A percentile compares a stretch with the other conserved stretches of the same genome.
phyloP scores from a whole-genome alignment of 2,113 vertebrate species.

The Saccopteryx leptura region DNA sequence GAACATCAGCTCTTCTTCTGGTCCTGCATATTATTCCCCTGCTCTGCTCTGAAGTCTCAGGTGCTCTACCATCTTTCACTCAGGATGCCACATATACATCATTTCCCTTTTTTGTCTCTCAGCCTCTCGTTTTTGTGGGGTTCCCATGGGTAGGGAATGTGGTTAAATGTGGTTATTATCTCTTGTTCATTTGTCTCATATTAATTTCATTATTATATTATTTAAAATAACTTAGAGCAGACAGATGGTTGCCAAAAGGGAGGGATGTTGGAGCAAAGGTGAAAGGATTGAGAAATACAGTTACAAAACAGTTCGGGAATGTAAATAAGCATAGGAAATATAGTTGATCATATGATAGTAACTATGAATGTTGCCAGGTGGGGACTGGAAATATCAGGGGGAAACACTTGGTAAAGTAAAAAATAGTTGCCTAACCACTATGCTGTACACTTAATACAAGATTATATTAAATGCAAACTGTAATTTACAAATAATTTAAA shows the following conservation, averaged over 20 bases:
- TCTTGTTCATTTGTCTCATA: not conserved
- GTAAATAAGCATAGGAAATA: not conserved
- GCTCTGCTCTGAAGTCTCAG: not conserved
- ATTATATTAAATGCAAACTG: not conserved
- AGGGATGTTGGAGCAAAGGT: not conserved
- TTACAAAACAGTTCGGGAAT: not conserved
- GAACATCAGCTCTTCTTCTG: too few relatives aligned
- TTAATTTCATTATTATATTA: not conserved
- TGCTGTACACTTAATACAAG: not conserved
- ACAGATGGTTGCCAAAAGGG: not conserved
- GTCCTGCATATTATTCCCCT: not conserved
- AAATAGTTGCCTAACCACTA: not conserved
- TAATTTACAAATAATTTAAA: not conserved
- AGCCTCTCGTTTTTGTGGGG: not conserved
- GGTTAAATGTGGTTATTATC: not conserved
- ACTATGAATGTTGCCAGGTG: not conserved
- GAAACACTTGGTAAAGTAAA: not conserved
- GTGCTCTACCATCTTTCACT: not conserved
- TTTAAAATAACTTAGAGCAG: not conserved
- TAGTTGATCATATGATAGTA: not conserved
- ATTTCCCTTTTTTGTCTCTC: not conserved
- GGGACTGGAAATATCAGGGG: not conserved
- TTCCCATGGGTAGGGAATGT: not conserved
- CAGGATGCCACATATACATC: not conserved
- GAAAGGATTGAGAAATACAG: not conserved